These are phyloP conservation scores for Siniperca obscura DNA, from an alignment of 2,797 vertebrate species.

Conservation along the genomic window DNA sequence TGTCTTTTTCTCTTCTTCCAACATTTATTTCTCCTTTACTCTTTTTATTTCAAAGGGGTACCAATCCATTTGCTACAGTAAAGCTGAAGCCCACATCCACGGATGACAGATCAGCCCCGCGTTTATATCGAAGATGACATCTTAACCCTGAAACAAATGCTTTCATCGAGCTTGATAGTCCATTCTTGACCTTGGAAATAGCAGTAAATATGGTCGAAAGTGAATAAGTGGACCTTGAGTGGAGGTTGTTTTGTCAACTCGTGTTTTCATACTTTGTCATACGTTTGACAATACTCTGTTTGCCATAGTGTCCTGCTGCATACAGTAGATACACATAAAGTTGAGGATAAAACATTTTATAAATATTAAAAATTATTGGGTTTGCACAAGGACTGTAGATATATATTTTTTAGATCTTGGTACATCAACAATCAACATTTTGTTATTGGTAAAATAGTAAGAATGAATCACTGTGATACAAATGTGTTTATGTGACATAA, in stretches of 20 bases:
- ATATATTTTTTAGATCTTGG: background rate
- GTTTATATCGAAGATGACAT: conserved; percentile 56
- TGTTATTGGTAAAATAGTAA: conserved; percentile 22
- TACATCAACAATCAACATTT: background rate
- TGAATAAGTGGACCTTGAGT: background rate
- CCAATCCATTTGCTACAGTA: conserved; percentile 96
- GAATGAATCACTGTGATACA: conserved; percentile 12
- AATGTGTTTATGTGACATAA: background rate
- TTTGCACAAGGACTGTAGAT: background rate
- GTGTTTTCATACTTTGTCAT: background rate
- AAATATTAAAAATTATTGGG: background rate
- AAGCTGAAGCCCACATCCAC: conserved; percentile 93
- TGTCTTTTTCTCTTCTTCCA: background rate
- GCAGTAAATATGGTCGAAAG: background rate
- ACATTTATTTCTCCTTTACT: background rate
- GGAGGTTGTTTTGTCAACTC: background rate
- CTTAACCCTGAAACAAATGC: background rate
- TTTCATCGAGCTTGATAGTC: background rate
- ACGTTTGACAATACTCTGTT: background rate
- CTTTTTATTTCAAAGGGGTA: conserved; percentile 85
- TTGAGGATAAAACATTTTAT: background rate
- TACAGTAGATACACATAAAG: background rate
- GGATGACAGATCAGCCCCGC: conserved; percentile 91
- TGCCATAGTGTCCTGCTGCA: background rate
- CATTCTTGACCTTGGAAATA: background rate